Evolutionary conservation across 2,113 vertebrate genomes (phyloP).

Genomic region (Platycercus adscitus): DNA sequence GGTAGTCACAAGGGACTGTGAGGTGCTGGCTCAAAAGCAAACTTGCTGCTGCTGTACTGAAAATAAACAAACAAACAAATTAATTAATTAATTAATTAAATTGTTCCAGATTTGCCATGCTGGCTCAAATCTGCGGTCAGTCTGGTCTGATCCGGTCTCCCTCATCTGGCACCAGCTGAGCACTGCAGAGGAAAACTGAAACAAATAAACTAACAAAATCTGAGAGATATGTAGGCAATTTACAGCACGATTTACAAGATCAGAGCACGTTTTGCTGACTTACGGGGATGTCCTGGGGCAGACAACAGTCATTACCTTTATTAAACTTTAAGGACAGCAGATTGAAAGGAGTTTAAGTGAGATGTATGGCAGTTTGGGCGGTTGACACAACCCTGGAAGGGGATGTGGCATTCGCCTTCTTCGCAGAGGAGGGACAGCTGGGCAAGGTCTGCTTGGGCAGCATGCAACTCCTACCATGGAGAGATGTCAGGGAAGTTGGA

Average conservation of each 20-base stretch:
- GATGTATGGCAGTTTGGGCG: background rate
- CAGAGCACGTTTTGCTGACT: background rate
- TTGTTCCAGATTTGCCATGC: conserved; percentile 1
- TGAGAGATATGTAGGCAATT: conserved; percentile 4
- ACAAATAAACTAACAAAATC: conserved; percentile 23
- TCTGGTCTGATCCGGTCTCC: background rate
- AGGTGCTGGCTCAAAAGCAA: conserved; percentile 21
- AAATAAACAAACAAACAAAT: no score
- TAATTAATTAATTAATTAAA: background rate
- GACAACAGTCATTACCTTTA: background rate
- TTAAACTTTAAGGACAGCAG: background rate
- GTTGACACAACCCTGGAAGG: background rate
- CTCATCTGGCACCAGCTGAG: background rate
- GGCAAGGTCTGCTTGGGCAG: background rate
- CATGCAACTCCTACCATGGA: background rate
- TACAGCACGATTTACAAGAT: background rate
- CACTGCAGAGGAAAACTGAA: background rate
- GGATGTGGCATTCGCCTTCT: background rate
- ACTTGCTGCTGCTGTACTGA: background rate
- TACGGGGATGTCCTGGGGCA: background rate
- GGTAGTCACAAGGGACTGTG: background rate
- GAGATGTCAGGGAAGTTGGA: background rate
- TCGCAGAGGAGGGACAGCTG: background rate
- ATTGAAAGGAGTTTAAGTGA: background rate
- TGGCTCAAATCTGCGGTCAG: background rate